These are phyloP conservation scores for Chaitophorus viminalis DNA, from an alignment of 2,888 invertebrate genomes.

Conservation along the genomic window DNA sequence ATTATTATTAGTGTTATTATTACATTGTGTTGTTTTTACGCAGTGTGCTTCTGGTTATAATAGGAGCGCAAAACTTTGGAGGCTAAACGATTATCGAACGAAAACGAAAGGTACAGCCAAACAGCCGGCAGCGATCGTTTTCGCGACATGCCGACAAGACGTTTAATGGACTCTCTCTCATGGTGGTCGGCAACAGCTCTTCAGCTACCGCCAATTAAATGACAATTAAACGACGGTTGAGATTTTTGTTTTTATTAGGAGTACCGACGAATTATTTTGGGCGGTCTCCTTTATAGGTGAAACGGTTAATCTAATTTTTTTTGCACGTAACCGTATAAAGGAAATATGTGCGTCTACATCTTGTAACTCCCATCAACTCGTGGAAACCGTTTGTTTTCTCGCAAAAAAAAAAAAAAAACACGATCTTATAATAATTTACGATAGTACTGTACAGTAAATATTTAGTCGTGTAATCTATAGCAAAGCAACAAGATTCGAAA, in stretches of 20 bases:
- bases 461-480: not conserved
- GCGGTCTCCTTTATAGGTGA: conserved; percentile 38
- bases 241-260: conserved; percentile 41
- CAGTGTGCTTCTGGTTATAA: not conserved
- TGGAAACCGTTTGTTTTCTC: conserved; percentile 1
- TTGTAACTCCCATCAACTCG: conserved; percentile 12
- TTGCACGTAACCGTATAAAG: conserved; percentile 7
- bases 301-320: conserved; percentile 24
- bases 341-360: conserved; percentile 35
- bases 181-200: conserved; percentile 49
- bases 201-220: conserved; percentile 46
- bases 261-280: not conserved
- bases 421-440: not conserved
- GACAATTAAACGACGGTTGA: conserved; percentile 24
- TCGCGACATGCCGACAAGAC: conserved; percentile 27
- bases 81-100: conserved; percentile 15
- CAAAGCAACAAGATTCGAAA: not conserved
- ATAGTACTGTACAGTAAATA: not conserved
- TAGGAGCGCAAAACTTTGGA: conserved; percentile 1
- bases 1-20: no score
- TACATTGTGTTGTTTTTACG: not conserved
- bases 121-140: not conserved
- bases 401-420: conserved; percentile 8
- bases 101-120: conserved; percentile 27
- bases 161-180: conserved; percentile 39